phyloP scores from a whole-genome alignment of 2,797 vertebrate species.

The Anisognathus igniventris region DNA sequence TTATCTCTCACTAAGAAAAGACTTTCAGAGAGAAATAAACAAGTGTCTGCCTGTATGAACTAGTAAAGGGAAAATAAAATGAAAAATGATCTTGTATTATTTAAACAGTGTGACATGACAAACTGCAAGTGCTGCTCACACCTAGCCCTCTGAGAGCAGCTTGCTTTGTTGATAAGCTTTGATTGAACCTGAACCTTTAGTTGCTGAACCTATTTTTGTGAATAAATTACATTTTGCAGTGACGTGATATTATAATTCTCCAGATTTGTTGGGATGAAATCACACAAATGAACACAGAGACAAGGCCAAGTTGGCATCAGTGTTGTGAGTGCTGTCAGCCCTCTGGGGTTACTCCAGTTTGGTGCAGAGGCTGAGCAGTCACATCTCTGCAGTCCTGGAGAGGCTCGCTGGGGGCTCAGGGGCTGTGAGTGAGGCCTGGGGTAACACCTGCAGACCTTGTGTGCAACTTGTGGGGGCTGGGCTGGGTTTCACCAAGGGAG shows the following conservation, averaged over 20 bases:
- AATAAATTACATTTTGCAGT: neutral
- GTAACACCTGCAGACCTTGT: neutral
- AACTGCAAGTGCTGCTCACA: neutral
- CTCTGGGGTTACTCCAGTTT: neutral
- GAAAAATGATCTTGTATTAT: slow-evolving; percentile 31
- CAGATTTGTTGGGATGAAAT: neutral
- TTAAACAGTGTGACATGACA: slow-evolving; percentile 43
- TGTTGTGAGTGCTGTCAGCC: neutral
- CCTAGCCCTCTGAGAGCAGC: slow-evolving; percentile 3
- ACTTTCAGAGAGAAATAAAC: slow-evolving; percentile 38
- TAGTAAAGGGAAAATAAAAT: slow-evolving; percentile 36
- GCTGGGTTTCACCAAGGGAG: neutral
- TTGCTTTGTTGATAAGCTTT: slow-evolving; percentile 20
- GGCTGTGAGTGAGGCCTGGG: neutral
- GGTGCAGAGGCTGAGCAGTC: neutral
- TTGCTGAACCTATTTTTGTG: neutral
- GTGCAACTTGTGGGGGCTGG: neutral
- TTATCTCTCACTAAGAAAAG: slow-evolving; percentile 25
- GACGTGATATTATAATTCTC: neutral
- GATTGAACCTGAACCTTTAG: neutral
- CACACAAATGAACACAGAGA: neutral
- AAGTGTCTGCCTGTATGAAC: slow-evolving; percentile 22
- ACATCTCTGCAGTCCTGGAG: neutral
- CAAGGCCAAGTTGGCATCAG: neutral
- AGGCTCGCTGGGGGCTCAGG: neutral